A percentile compares a stretch with the other conserved stretches of the same genome.
Evolutionary conservation across 2,113 vertebrate species (phyloP).

Genomic region (Thermophis baileyi): DNA sequence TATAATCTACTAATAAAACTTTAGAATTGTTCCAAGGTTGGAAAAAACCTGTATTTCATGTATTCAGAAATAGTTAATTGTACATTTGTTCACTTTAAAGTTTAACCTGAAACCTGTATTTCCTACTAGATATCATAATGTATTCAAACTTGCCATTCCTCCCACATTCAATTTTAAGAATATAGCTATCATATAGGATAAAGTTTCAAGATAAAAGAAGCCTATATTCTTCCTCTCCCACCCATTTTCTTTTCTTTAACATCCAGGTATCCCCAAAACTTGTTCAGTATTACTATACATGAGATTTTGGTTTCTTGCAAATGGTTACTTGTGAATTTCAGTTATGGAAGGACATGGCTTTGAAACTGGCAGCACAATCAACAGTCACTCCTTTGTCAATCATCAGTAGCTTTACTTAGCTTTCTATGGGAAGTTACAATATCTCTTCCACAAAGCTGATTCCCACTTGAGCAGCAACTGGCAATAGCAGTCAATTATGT

Average conservation of each 20-base stretch:
- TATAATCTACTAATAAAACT: neutral
- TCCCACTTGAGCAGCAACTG: neutral
- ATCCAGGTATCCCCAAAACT: neutral
- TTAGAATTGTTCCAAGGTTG: neutral
- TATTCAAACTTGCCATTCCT: neutral
- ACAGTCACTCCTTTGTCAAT: neutral
- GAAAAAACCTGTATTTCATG: neutral
- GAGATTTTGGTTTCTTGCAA: neutral
- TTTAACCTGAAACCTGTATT: neutral
- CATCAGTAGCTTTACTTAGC: neutral
- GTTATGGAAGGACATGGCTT: neutral
- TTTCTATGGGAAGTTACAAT: neutral
- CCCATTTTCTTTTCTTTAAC: neutral
- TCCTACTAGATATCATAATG: neutral
- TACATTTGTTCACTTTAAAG: neutral
- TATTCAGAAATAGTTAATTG: neutral
- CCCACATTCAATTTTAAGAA: neutral
- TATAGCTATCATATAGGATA: neutral
- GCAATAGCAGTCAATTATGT: neutral
- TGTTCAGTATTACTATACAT: neutral
- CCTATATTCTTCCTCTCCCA: neutral
- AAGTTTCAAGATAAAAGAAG: neutral
- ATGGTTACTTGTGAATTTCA: neutral
- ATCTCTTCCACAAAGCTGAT: neutral
- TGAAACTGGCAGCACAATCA: neutral